Evolutionary conservation across 1,140 invertebrate genomes (phyloP), one percentile per base, ranked within the genome.

Genomic region (Dryas iulia): DNA sequence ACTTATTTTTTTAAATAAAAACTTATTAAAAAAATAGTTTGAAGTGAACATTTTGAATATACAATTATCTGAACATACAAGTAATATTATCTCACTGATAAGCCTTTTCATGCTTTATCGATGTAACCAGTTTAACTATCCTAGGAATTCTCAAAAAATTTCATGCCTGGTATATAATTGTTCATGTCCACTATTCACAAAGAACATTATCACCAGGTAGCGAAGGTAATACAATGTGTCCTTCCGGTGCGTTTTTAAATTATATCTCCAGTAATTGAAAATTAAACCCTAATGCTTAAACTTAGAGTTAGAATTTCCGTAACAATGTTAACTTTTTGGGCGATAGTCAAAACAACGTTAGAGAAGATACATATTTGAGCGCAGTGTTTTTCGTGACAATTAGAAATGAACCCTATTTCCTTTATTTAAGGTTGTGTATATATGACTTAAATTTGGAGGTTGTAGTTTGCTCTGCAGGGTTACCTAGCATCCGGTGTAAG

Each of bases 171-270:
- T 68, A 74, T 77, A 76, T 81, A 77, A 83, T 86, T 86, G 84
- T 83, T 82, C 78, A 75, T 76, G 83, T 78, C 79, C 73, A 80
- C 74, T 77, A 74, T 78, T 79, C 77, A 87, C 85, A 87, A 87
- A 79, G 78, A 81, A 81, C 78, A 84, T 89, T 88, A 89, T 86
- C 83, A 88, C 87, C 88, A 90, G 88, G 88, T 90, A 90, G 86
- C 81, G 76, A 81, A 84, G 78, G 78, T 78, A 81, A 86, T 76
- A 86, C 84, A 88, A 87, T 85, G 73, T 79, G 81, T 85, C 78
- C 88, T 90, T 90, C 88, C 88, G 88, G 88, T 83, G 84, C 69
- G 79, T 62, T 53, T 35, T 24, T 21, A 35, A 71, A 71, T 39
- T 2, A 8, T 8, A 12, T 18, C 6, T n/a, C n/a, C 14, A 35